Evolutionary conservation across 2,113 vertebrate genomes (phyloP).

Genomic region (Malurus alboscapulatus): DNA sequence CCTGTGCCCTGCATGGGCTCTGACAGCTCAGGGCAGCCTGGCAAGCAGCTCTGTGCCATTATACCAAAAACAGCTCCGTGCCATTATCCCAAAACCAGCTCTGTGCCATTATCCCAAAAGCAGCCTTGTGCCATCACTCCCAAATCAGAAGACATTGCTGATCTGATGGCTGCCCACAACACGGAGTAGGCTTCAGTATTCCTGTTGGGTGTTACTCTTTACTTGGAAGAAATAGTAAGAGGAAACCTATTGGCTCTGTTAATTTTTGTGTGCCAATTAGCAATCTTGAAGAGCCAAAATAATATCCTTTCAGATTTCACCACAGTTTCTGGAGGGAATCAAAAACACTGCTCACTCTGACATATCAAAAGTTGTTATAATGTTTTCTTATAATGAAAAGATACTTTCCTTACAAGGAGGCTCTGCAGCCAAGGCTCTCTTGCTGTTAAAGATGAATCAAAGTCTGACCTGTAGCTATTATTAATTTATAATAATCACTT

Average conservation of each 20-base stretch:
- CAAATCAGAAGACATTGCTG: rapidly evolving
- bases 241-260: not conserved
- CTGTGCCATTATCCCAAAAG: not conserved
- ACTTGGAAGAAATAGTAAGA: not conserved
- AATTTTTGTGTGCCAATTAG: not conserved
- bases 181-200: not conserved
- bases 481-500: not conserved
- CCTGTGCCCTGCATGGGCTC: not conserved
- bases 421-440: not conserved
- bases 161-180: not conserved
- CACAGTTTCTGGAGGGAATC: not conserved
- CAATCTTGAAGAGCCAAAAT: not conserved
- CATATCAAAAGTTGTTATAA: rapidly evolving
- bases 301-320: not conserved
- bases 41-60: not conserved
- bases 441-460: not conserved
- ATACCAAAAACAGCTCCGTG: too few species aligned
- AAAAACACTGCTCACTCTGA: not conserved
- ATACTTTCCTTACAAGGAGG: not conserved
- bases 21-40: not conserved
- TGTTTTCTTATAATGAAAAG: not conserved
- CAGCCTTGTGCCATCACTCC: not conserved
- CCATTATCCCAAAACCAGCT: too few species aligned
- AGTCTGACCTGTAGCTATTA: not conserved
- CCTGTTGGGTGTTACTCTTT: not conserved